Evolutionary conservation across 2,797 vertebrate genomes (phyloP).

Genomic region (Pseudotriccus pelzelni): DNA sequence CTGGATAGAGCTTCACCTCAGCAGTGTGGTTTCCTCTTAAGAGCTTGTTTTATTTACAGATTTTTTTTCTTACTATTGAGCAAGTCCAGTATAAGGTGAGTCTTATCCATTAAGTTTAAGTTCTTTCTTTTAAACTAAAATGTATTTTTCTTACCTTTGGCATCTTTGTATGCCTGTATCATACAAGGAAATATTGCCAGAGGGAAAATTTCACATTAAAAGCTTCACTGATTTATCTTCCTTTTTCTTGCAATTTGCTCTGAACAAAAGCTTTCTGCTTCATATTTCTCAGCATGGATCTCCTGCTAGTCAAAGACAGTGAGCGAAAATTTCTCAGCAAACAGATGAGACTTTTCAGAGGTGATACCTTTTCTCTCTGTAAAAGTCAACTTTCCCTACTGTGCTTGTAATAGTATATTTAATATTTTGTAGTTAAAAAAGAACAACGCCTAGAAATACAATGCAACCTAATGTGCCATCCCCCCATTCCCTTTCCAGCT

Average conservation of each 20-base stretch:
- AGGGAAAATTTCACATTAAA: not conserved
- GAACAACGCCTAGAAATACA: not conserved
- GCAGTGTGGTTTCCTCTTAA: not conserved
- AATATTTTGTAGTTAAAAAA: not conserved
- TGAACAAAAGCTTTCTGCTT: not conserved
- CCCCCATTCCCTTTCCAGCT: not conserved
- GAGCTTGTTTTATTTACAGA: not conserved
- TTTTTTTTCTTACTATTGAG: not conserved
- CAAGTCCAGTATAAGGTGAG: not conserved
- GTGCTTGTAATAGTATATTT: not conserved
- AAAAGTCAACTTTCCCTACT: not conserved
- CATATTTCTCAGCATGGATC: not conserved
- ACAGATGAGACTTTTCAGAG: not conserved
- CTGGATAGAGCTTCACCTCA: not conserved
- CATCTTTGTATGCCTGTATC: not conserved
- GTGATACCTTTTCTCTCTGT: not conserved
- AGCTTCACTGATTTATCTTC: not conserved
- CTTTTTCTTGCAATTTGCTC: not conserved
- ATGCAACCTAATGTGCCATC: not conserved
- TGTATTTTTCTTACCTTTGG: not conserved
- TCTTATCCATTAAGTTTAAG: not conserved
- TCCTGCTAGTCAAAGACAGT: not conserved
- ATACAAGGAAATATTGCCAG: not conserved
- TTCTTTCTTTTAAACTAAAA: not conserved
- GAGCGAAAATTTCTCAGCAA: not conserved